Base-by-base conservation (phyloP, 2,797 vertebrate species). In the Rhinogobio ventralis region DNA sequence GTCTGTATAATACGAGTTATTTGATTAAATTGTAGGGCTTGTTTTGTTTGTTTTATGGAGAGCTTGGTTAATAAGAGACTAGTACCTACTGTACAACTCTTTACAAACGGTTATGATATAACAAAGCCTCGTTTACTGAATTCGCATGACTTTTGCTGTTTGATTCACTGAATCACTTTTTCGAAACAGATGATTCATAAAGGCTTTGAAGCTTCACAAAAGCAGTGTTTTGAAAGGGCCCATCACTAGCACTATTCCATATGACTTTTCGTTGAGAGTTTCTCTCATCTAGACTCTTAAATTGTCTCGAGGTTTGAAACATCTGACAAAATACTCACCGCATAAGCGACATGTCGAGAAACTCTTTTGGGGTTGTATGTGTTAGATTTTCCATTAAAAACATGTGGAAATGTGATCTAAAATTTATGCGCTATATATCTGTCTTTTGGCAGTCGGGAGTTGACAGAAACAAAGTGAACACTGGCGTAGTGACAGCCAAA, bases 401-500 rank as follows among this genome's bases (percentile, higher is more conserved):
- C 57, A 79, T 45, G 17, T 51, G 84, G 69, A 85, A 80, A 66
- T 74, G 46, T 80, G 45, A 42, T 71, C 20, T 51, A 73, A 85
- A 42, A 67, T 49, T 46, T 81, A 71, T 72, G 25, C 8, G 5
- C 28, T 49, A 69, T 76, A 68, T 68, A 57, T 81, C 74, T 82
- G 81, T 86, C 80, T 79, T 72, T 73, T 68, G 68, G 68, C 79
- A 28, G 69, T 80, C 46, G 15, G 53, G 62, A 69, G 60, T 36
- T 64, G 42, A 66, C 25, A 66, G 69, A 15, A 79, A 73, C 78
- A 42, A 66, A 86, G 87, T 30, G 62, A 85, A 36, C 39, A 17
- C 76, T 77, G 76, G 75, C 33, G 7, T 75, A 51, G 8, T 84
- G 88, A 88, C 88, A 67, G 76, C 79, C 6, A 17, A 66, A 73